A percentile compares a stretch with the other conserved stretches of the same genome.
Conservation (phyloP, 2,888 invertebrate genomes). For the Cantharis lateralis region DNA sequence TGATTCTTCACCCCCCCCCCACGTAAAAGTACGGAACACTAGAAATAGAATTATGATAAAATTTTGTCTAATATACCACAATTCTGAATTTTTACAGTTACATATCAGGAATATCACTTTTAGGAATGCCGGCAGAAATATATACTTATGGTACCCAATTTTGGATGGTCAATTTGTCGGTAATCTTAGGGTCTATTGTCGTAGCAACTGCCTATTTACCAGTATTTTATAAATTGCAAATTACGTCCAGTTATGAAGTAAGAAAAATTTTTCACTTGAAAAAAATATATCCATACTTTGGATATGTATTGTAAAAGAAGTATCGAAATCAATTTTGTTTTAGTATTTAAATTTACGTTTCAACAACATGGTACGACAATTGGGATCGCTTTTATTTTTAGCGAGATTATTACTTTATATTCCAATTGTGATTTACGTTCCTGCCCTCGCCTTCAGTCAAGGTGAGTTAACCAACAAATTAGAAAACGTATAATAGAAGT, state of each 20-base stretch:
- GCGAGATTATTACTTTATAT: constrained; percentile 78
- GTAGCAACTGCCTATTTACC: constrained; percentile 68
- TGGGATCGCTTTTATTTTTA: constrained; percentile 72
- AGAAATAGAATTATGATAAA: no score
- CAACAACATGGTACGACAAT: constrained; percentile 67
- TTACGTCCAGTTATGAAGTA: constrained; percentile 78
- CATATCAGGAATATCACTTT: constrained; percentile 73
- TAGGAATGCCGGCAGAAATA: constrained; percentile 77
- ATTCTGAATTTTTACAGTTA: constrained; percentile 61
- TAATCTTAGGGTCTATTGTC: constrained; percentile 68
- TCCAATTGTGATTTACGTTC: constrained; percentile 87
- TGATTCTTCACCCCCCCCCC: no score
- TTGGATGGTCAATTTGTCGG: constrained; percentile 68
- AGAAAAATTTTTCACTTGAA: not conserved
- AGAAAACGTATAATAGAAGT: constrained; percentile 1
- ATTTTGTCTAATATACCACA: not conserved
- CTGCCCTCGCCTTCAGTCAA: constrained; percentile 84
- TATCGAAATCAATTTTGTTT: constrained; percentile 43
- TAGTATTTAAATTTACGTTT: constrained; percentile 74
- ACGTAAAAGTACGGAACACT: no score
- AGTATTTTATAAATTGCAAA: constrained; percentile 74
- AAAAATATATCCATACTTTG: no score
- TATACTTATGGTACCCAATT: constrained; percentile 77
- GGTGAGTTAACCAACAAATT: constrained; percentile 55
- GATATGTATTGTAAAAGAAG: no score